These are phyloP conservation scores for Vulpes vulpes DNA, from an alignment of 2,113 vertebrate species.

Conservation along the genomic window DNA sequence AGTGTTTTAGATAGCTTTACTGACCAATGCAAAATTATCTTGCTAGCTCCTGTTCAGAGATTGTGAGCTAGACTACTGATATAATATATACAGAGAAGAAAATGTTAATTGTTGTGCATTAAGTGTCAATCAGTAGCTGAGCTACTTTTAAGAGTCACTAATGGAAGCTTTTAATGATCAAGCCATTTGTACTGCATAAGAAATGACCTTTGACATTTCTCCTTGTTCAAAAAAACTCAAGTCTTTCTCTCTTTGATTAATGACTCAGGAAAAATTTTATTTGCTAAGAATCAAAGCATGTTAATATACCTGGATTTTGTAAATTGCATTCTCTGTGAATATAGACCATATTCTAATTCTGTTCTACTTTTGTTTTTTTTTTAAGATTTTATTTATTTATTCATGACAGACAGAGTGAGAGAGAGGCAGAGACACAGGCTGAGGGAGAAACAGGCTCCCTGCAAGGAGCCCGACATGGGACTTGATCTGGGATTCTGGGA, in stretches of 20 bases:
- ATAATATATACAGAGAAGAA: neutral
- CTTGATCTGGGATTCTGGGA: no score
- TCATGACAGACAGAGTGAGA: no score
- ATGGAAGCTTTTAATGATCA: neutral
- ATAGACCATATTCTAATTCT: neutral
- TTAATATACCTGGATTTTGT: neutral
- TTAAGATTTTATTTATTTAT: no score
- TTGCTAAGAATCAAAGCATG: slow-evolving; percentile 23
- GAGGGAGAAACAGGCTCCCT: no score
- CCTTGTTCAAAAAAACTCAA: neutral
- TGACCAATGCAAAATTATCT: neutral
- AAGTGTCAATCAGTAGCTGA: neutral
- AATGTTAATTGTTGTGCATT: neutral
- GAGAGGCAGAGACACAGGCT: no score
- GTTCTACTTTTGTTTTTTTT: neutral
- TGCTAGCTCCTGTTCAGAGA: neutral
- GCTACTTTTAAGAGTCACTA: slow-evolving; percentile 12
- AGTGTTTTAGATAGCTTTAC: neutral
- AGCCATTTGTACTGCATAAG: neutral
- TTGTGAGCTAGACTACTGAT: neutral
- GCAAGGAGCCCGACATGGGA: no score
- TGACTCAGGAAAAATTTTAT: neutral
- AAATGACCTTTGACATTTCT: neutral
- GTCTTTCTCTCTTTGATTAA: neutral
- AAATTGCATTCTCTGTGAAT: neutral